Conservation (phyloP, 92 coral and sea anemone genomes). For the Zoanthus gigantus region DNA sequence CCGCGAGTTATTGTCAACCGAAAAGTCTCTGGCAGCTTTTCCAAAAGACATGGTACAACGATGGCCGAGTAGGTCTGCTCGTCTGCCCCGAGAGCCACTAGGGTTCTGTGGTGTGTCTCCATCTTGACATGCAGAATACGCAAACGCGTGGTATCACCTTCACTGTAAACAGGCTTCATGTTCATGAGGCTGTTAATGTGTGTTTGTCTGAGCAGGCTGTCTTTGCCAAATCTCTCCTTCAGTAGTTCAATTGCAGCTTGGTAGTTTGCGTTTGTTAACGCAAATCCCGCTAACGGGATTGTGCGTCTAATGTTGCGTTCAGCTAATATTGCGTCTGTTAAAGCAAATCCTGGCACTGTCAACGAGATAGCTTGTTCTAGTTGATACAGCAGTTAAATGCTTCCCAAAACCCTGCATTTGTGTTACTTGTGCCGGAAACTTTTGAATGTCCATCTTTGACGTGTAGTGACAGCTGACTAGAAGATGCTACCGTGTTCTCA, state of each 20-base stretch:
- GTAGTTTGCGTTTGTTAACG: slow-evolving; percentile 19
- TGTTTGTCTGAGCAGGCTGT: slow-evolving; percentile 1
- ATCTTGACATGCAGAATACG: background rate
- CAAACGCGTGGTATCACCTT: background rate
- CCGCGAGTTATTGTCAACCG: slow-evolving; percentile 14
- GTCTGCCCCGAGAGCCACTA: slow-evolving; percentile 24
- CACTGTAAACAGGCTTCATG: background rate
- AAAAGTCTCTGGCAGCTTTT: background rate
- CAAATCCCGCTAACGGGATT: background rate
- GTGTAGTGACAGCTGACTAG: background rate
- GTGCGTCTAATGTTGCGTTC: too few relatives aligned
- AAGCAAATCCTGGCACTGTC: slow-evolving; percentile 15
- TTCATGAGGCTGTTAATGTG: slow-evolving; percentile 4
- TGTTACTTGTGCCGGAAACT: background rate
- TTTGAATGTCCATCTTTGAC: slow-evolving; percentile 13
- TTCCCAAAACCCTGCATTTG: background rate
- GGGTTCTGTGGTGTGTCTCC: slow-evolving; percentile 27
- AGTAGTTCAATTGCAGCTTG: background rate
- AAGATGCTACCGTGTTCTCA: background rate
- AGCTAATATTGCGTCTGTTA: too few relatives aligned
- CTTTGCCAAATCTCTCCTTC: slow-evolving; percentile 3
- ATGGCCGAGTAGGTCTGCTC: background rate
- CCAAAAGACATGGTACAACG: background rate
- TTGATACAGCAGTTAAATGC: slow-evolving; percentile 16
- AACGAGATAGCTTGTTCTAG: background rate